Base-by-base conservation (phyloP, 2,888 invertebrate genomes). In the Phortica okadai region DNA sequence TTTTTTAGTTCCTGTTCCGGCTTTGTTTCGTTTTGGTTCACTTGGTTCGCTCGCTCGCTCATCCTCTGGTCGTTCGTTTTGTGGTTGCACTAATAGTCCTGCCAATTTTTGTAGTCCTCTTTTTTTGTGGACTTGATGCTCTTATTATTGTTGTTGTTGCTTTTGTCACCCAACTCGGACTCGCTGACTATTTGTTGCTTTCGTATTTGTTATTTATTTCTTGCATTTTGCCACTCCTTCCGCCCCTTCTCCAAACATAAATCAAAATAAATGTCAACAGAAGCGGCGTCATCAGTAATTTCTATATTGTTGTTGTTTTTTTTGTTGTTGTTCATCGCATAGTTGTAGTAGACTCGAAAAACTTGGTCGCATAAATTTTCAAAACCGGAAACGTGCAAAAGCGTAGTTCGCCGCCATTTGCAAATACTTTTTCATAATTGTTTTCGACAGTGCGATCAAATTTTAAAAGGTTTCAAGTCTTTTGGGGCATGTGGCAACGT, bases 201-300 rank as follows among this genome's bases (percentile, higher is more conserved):
- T 50, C n/a, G 16, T 33, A 21, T 59, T n/a, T 25, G 16, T 62
- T 21, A 56, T 56, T 6, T 50, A 45, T 73, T 45, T 33, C 10
- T 50, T 50, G 50, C 10, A 2, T 6, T 6, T 14, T 8, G 8
- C 14, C 1, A 0, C 21, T 21, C 21, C 50, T 50, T 6, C 14
- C 10, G 50, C 50, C 50, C 10, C 50, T 10, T 72, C 33, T 4
- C 33, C 6, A 14, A 80, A 74, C 88, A 86, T 86, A 86, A 86
- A 86, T 86, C 86, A 86, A 86, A 86, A 86, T 86, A 86, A 86
- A 89, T 88, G 86, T 86, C 86, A 88, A 80, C 86, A 89, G 88
- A 88, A 88, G 77, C 88, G 85, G 79, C 75, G 62, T 45, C 88
- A 81, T 81, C 88, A 72, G 56, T 56, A 10, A 6, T 21, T 62